A percentile compares a stretch with the other conserved stretches of the same genome.
Conservation (phyloP, 1,140 invertebrate species). For the Tenebrio molitor region DNA sequence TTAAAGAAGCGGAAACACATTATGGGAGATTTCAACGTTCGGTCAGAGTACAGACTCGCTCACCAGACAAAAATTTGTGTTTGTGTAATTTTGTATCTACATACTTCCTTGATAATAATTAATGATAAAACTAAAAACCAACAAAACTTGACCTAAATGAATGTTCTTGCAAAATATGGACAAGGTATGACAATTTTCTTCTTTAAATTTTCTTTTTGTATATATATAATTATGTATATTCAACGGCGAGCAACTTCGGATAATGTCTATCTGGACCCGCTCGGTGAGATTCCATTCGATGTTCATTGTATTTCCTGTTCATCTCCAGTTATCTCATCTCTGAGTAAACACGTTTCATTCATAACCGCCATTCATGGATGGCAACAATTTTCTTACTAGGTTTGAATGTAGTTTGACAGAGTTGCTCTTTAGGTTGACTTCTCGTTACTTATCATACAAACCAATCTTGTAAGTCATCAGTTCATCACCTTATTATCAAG, state of each 20-base stretch:
- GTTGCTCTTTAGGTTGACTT: slow-evolving; percentile 7
- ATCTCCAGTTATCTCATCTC: slow-evolving; percentile 59
- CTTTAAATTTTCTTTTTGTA: too few relatives aligned
- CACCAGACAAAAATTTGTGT: too few relatives aligned
- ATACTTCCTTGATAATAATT: too few relatives aligned
- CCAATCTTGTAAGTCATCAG: too few relatives aligned
- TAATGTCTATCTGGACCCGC: slow-evolving; percentile 51
- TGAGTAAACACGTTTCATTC: slow-evolving; percentile 62
- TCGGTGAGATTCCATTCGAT: slow-evolving; percentile 58
- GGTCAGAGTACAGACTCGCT: background rate
- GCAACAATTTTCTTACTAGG: slow-evolving; percentile 24
- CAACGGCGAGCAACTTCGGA: slow-evolving; percentile 15
- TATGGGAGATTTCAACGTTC: slow-evolving; percentile 1
- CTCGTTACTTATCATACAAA: too few relatives aligned
- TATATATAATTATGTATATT: too few relatives aligned
- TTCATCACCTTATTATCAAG: too few relatives aligned
- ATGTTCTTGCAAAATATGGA: too few relatives aligned
- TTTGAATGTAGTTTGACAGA: background rate
- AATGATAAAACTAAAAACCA: too few relatives aligned
- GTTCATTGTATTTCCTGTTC: slow-evolving; percentile 60
- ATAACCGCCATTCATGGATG: slow-evolving; percentile 61
- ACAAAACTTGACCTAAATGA: too few relatives aligned
- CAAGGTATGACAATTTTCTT: too few relatives aligned
- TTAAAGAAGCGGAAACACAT: background rate
- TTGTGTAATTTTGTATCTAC: too few relatives aligned